These are phyloP conservation scores for Cremastobaeus sp. DNA, from an alignment of 2,888 invertebrate genomes.

Conservation along the genomic window DNA sequence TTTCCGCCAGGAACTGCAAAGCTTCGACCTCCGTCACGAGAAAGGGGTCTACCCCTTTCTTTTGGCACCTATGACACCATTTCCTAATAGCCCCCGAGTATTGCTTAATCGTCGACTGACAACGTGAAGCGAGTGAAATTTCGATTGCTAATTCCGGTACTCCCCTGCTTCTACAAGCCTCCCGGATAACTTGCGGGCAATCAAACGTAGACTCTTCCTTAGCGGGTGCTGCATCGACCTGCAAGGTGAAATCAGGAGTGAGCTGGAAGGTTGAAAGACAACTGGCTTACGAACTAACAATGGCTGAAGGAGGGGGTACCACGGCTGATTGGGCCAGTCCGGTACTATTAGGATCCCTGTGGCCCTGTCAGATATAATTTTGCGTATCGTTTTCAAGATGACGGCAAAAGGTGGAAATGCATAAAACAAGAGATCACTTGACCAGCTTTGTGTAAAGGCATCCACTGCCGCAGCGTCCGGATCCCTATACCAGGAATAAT, in stretches of 20 bases:
- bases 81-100: slow-evolving; percentile 49
- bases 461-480: slow-evolving; percentile 25
- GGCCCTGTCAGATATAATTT: slow-evolving; percentile 48
- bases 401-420: slow-evolving; percentile 61
- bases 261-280: not conserved
- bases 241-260: slow-evolving; percentile 17
- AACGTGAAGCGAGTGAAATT: slow-evolving; percentile 61
- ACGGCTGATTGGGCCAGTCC: slow-evolving; percentile 1
- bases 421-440: too few relatives aligned
- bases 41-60: slow-evolving; percentile 41
- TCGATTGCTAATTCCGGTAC: slow-evolving; percentile 32
- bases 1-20: slow-evolving; percentile 33
- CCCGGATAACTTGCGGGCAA: slow-evolving; percentile 18
- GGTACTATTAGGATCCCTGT: slow-evolving; percentile 9
- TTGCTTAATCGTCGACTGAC: slow-evolving; percentile 62
- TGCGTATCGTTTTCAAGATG: slow-evolving; percentile 37
- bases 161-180: not conserved
- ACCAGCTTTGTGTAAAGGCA: slow-evolving; percentile 47
- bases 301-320: not conserved
- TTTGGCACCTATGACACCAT: slow-evolving; percentile 61
- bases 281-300: slow-evolving; percentile 7
- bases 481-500: slow-evolving; percentile 38
- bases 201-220: slow-evolving; percentile 3
- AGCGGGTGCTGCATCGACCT: slow-evolving; percentile 20
- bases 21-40: slow-evolving; percentile 30